Percentiles rank a stretch among this genome's conserved stretches.
Evolutionary conservation across 92 coral and sea anemone genomes (phyloP).

Genomic region (Palythoa heliodiscus): DNA sequence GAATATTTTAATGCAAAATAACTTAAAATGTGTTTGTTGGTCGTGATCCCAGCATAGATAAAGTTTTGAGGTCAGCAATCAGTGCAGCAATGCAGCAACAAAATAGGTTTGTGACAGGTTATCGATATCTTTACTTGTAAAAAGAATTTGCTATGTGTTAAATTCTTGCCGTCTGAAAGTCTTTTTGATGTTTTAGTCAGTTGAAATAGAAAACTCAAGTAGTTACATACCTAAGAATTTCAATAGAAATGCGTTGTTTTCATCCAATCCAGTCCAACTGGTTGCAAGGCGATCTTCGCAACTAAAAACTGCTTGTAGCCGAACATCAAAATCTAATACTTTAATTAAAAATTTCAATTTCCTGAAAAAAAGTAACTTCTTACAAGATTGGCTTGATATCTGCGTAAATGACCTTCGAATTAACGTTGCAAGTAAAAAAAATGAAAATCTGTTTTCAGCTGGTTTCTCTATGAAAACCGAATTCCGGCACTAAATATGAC

Average conservation of each 20-base stretch:
- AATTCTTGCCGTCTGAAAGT: too few relatives aligned
- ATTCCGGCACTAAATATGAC: not conserved
- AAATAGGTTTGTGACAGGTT: too few relatives aligned
- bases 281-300: not conserved
- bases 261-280: not conserved
- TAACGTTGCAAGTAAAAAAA: not conserved
- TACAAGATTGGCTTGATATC: not conserved
- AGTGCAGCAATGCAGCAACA: too few relatives aligned
- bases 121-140: too few relatives aligned
- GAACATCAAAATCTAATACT: not conserved
- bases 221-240: not conserved
- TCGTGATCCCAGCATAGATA: too few relatives aligned
- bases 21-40: too few relatives aligned
- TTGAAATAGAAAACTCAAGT: not conserved
- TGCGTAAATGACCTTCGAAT: not conserved
- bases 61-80: too few relatives aligned
- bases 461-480: not conserved
- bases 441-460: constrained; percentile 3
- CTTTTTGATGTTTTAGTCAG: not conserved
- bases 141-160: too few relatives aligned
- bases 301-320: not conserved
- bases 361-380: not conserved
- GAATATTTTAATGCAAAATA: too few relatives aligned
- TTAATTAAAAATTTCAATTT: not conserved
- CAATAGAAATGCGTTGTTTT: not conserved